Base-by-base conservation (phyloP, 1,140 invertebrate species). In the Dendroctonus ponderosae region DNA sequence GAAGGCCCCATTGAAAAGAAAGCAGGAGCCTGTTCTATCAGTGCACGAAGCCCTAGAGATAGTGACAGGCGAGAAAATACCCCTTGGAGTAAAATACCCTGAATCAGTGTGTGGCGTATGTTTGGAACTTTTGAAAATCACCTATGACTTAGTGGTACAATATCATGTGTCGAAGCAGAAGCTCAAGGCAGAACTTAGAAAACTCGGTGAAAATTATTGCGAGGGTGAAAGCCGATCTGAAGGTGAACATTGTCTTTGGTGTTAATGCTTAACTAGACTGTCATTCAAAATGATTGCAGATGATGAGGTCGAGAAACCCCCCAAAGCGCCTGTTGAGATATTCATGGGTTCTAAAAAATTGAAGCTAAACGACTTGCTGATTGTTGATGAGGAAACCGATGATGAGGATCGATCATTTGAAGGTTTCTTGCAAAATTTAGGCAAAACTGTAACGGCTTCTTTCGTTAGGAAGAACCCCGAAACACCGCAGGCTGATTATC, bases 371-470 rank as follows among this genome's bases (percentile, higher is more conserved):
- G 66, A 73, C 42, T 12, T 72, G 37, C 38, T 72, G 7, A 66
- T 73, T 44, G 49, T 72, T 38, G 70, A 72, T 67, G 70, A 72
- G 59, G 65, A 62, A 12, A 26, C 56, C 3, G 43, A 68, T 6
- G 41, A 68, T 42, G 43, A 68, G 7, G 43, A 41, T 15, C 6
- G 8, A 4, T 46, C 12, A 4, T 61, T 50, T 54, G 63, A 70
- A 5, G 70, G 70, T 6, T 73, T 73, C 66, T 66, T 73, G 40
- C 67, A 68, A 6, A 73, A 73, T 71, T 62, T 73, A 8, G 72
- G 72, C 3, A 70, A 42, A 54, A 52, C 48, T 26, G 57, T 73
- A 8, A 56, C 48, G 14, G 72, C 71, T 12, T 43, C 57, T 48
- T 72, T 70, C 66, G 69, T 68, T 42, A 54, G 57, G 6, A 71